A percentile compares a stretch with the other conserved stretches of the same genome.
These are phyloP conservation scores for Elephas maximus DNA, from an alignment of 2,113 vertebrate genomes.

Conservation along the genomic window DNA sequence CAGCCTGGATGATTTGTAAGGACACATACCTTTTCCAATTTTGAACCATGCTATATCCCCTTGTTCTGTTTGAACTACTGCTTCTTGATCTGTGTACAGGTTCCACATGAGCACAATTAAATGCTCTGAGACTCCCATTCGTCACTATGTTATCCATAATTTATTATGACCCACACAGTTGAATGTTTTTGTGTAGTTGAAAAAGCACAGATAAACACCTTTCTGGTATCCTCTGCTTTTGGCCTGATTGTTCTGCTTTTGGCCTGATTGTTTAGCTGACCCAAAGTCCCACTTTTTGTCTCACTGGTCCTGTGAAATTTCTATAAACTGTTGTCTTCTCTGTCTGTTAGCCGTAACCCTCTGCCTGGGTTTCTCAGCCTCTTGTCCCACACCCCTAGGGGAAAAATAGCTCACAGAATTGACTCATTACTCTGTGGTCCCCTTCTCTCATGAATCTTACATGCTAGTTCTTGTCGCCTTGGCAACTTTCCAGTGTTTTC, in stretches of 20 bases:
- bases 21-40: background rate
- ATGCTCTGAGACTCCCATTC: no score
- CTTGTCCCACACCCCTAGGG: background rate
- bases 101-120: background rate
- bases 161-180: background rate
- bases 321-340: background rate
- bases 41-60: background rate
- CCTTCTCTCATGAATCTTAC: background rate
- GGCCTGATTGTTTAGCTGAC: background rate
- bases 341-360: background rate
- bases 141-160: no score
- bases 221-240: background rate
- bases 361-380: background rate
- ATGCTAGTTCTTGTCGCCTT: background rate
- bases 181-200: background rate
- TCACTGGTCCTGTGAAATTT: background rate
- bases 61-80: background rate
- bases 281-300: background rate
- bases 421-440: fast-evolving
- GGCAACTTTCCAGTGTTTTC: background rate
- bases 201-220: background rate
- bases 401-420: no score
- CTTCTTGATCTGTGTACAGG: background rate
- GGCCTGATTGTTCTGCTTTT: background rate
- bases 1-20: background rate